Base-by-base conservation (phyloP, 37 sponge, comb jelly and placozoan species). In the Lycopodina hypogea region DNA sequence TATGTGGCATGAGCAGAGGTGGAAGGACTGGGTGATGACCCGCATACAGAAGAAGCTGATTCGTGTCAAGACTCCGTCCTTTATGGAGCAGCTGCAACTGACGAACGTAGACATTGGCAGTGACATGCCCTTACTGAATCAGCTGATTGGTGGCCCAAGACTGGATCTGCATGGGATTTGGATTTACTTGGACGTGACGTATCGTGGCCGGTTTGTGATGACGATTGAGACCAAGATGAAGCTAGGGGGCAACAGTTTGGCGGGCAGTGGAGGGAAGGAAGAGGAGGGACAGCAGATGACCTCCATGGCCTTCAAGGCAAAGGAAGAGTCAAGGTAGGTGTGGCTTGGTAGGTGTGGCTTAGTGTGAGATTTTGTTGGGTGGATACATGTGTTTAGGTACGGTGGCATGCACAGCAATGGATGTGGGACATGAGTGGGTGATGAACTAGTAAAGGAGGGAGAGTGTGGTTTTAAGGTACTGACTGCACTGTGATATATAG, bases 181-280 rank as follows among this genome's bases (percentile, higher is more conserved):
- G 94, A 74, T 87, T 28, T 81, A 87, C 66, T 65, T 94, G 69
- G 92, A 87, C 34, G 79, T 94, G 39, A 50, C 63, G 6, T 94
- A 94, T 68, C 60, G 68, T 34, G 94, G 94, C 1, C n/a, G 62
- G 18, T 94, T 94, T 62, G 86, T 83, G 30, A 94, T 94, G 88
- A 90, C 94, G 8, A 84, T 94, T 22, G 85, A 90, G 70, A 94
- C 94, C 11, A 94, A 82, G 68, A 42, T 94, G 35, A 89, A 83
- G 62, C 71, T 89, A 17, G 75, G 66, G 21, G 48, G 48, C 48
- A 45, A 45, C 8, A 9, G 48, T 9, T 4, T 45, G 48, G 48
- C 48, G 9, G 9, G 48, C 48, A 45, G 48, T 9, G 66, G 26
- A 12, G 66, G 76, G 40, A 55, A 65, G 24, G 68, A 78, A 18